These are phyloP conservation scores for Scyliorhinus canicula DNA, from an alignment of 2,797 vertebrate species.

Conservation along the genomic window DNA sequence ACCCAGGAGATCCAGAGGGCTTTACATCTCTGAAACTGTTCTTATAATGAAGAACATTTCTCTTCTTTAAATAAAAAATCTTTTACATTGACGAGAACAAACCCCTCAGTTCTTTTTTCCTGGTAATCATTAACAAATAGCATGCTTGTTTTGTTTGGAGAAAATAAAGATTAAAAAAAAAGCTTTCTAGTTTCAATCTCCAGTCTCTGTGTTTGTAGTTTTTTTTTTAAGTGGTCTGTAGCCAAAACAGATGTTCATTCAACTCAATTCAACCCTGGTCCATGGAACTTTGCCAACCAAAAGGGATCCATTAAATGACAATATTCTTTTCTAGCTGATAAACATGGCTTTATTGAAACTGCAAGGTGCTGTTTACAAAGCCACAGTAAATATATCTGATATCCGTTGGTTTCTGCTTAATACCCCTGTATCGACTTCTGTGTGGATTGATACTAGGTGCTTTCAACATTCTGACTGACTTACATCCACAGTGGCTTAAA, in stretches of 20 bases:
- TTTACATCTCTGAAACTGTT: background rate
- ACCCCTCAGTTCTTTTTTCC: background rate
- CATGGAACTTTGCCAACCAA: constrained; percentile 17
- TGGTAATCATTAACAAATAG: constrained; percentile 18
- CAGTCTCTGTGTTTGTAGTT: constrained; percentile 25
- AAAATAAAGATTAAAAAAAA: constrained; percentile 34
- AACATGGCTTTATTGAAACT: constrained; percentile 1
- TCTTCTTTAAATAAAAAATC: background rate
- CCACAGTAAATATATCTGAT: too few species aligned
- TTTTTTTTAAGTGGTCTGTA: constrained; percentile 19
- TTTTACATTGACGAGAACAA: constrained; percentile 9
- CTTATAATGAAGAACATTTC: background rate
- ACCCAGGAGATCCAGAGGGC: background rate
- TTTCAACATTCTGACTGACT: constrained; percentile 3
- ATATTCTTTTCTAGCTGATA: background rate
- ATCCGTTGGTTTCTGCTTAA: background rate
- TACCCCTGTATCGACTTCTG: background rate
- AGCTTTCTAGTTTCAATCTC: background rate
- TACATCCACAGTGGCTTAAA: background rate
- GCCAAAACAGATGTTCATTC: constrained; percentile 37
- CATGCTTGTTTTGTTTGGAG: constrained; percentile 29
- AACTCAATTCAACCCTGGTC: constrained; percentile 30
- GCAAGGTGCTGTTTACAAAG: background rate
- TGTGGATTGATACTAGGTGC: background rate
- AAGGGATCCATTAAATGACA: background rate